Evolutionary conservation across 2,797 vertebrate species (phyloP).

Genomic region (Denticeps clupeoides): DNA sequence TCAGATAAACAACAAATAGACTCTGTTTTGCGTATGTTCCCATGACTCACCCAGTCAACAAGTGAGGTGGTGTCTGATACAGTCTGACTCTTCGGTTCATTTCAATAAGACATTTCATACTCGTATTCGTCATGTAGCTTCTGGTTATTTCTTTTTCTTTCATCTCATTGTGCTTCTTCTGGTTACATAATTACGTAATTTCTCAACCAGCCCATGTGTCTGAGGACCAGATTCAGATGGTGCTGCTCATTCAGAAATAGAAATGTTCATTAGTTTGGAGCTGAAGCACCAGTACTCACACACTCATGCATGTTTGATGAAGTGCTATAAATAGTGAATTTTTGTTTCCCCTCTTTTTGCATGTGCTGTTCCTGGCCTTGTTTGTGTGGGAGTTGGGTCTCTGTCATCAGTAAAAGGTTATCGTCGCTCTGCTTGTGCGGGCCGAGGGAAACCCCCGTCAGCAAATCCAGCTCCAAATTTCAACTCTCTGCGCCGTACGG

Average conservation of each 20-base stretch:
- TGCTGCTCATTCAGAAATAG: no score
- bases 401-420: constrained; percentile 37
- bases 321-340: not conserved
- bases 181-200: no score
- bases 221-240: no score
- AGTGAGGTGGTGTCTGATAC: not conserved
- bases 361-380: constrained; percentile 24
- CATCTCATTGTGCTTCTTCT: no score
- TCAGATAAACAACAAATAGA: not conserved
- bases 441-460: constrained; percentile 36
- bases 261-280: not conserved
- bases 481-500: not conserved
- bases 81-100: no score
- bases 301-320: constrained; percentile 19
- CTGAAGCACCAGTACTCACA: not conserved
- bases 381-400: constrained; percentile 40
- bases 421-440: constrained; percentile 35
- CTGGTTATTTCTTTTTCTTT: no score
- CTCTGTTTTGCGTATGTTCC: not conserved
- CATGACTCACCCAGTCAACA: not conserved
- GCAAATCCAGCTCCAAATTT: constrained; percentile 20
- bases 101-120: no score
- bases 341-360: constrained; percentile 39
- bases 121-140: no score
- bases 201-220: no score